Evolutionary conservation across 2,888 invertebrate species (phyloP).

Genomic region (Listrodromus nycthemerus): DNA sequence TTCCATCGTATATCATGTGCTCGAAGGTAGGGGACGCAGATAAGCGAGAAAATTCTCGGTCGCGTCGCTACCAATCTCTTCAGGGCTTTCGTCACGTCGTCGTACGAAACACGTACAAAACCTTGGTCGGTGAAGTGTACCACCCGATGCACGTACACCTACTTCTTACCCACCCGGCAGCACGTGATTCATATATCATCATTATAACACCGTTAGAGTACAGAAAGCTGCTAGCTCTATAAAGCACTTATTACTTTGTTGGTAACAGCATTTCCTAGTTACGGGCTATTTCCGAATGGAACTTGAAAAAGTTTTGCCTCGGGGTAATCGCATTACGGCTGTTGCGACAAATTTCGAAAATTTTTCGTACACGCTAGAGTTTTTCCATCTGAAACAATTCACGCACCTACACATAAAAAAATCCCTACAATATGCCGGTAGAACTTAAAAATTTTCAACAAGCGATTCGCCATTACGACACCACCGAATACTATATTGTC

Average conservation of each 20-base stretch:
- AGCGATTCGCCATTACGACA: too few relatives aligned
- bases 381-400: neutral
- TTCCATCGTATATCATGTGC: conserved; percentile 4
- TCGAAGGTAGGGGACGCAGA: conserved; percentile 1
- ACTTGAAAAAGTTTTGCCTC: neutral
- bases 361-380: neutral
- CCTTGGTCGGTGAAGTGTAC: conserved; percentile 24
- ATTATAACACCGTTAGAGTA: conserved; percentile 40
- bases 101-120: conserved; percentile 50
- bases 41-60: conserved; percentile 52
- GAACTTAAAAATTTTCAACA: too few relatives aligned
- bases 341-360: neutral
- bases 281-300: neutral
- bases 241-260: conserved; percentile 25
- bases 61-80: conserved; percentile 48
- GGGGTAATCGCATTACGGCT: neutral
- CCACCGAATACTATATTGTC: too few relatives aligned
- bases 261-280: neutral
- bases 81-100: conserved; percentile 56
- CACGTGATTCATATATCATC: conserved; percentile 60
- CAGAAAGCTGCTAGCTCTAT: conserved; percentile 20
- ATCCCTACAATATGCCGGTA: too few relatives aligned
- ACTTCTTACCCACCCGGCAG: conserved; percentile 33
- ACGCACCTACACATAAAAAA: neutral
- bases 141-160: conserved; percentile 53